Percentiles rank a stretch among this genome's conserved stretches.
phyloP scores from a whole-genome alignment of 1,140 invertebrate species.

The Aphaenogaster ashmeadi region DNA sequence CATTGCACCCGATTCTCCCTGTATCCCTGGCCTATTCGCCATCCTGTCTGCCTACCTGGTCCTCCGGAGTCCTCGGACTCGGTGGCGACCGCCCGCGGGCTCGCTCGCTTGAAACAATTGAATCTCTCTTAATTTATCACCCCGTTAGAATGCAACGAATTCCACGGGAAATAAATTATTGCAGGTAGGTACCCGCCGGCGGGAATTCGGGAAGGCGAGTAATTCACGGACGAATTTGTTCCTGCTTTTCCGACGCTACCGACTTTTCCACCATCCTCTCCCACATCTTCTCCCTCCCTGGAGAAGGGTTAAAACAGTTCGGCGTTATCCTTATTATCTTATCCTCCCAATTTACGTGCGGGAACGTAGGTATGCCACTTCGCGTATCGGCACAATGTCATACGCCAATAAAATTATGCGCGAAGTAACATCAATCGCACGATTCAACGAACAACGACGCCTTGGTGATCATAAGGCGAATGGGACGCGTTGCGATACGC shows the following conservation, averaged over 20 bases:
- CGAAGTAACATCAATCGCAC: constrained; percentile 20
- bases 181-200: constrained; percentile 44
- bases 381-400: background rate
- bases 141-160: constrained; percentile 77
- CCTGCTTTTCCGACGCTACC: background rate
- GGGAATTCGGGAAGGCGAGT: constrained; percentile 74
- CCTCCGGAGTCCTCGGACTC: constrained; percentile 50
- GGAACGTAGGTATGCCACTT: constrained; percentile 32
- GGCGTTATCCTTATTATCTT: constrained; percentile 22
- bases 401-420: constrained; percentile 15
- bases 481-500: no score
- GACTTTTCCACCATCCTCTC: background rate
- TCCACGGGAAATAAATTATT: constrained; percentile 78
- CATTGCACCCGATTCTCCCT: constrained; percentile 44
- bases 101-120: constrained; percentile 76
- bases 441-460: constrained; percentile 7
- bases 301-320: background rate
- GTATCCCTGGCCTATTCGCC: background rate
- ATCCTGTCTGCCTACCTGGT: constrained; percentile 11
- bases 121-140: constrained; percentile 78
- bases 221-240: constrained; percentile 75
- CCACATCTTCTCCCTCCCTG: background rate
- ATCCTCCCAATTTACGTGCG: background rate
- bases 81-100: constrained; percentile 58
- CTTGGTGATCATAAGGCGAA: background rate